phyloP scores from a whole-genome alignment of 2,113 vertebrate species.

The Platanista minor region DNA sequence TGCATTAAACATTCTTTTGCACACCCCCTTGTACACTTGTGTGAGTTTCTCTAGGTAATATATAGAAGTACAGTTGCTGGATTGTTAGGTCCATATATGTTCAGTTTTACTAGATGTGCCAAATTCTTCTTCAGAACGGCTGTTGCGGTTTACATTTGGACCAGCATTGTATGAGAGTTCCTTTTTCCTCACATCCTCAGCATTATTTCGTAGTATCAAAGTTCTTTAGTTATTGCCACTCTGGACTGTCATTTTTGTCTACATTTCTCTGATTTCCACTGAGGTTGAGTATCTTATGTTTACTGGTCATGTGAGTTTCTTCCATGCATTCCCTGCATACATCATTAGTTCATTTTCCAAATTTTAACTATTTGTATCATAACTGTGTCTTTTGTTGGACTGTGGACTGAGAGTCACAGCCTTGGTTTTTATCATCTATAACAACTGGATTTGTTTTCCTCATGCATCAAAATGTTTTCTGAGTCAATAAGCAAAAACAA shows the following conservation, averaged over 20 bases:
- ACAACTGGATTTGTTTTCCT: neutral
- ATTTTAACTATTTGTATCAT: neutral
- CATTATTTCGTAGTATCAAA: neutral
- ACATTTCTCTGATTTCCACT: neutral
- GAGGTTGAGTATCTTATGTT: neutral
- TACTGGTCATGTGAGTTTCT: neutral
- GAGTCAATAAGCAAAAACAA: neutral
- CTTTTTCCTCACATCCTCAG: neutral
- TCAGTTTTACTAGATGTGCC: neutral
- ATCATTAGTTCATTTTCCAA: neutral
- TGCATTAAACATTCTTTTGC: neutral
- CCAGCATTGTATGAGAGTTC: neutral
- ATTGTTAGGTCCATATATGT: neutral
- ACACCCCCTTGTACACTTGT: neutral
- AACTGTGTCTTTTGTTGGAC: neutral
- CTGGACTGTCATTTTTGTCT: neutral
- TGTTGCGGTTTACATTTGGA: neutral
- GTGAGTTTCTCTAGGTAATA: neutral
- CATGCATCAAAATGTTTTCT: neutral
- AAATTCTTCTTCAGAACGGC: neutral
- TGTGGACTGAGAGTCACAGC: neutral
- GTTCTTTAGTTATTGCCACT: neutral
- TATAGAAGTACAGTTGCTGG: neutral
- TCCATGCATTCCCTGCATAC: neutral
- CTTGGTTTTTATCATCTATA: neutral